Conservation (phyloP, 1,140 invertebrate species). For the Drosophila kepulauana region DNA sequence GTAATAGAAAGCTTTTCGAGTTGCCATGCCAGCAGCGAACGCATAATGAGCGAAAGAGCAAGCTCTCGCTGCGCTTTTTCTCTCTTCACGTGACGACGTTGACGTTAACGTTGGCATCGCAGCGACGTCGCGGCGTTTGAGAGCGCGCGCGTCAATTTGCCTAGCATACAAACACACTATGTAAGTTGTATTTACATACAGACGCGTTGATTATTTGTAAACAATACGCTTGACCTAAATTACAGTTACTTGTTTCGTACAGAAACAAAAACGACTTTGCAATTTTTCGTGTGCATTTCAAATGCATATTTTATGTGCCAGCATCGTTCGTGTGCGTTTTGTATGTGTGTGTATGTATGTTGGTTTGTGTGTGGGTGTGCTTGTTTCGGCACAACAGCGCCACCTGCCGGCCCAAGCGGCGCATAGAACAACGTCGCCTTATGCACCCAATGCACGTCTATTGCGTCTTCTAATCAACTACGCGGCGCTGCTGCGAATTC, state of each 20-base stretch:
- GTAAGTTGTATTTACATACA: constrained; percentile 22
- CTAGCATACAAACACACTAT: constrained; percentile 26
- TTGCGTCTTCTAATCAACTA: constrained; percentile 62
- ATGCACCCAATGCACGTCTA: constrained; percentile 48
- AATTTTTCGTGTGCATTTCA: constrained; percentile 61
- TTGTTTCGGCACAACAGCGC: constrained; percentile 21
- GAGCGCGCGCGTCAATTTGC: constrained; percentile 36
- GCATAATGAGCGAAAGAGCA: constrained; percentile 55
- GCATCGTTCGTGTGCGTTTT: constrained; percentile 2
- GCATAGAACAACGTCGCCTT: constrained; percentile 11
- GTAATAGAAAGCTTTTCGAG: constrained; percentile 79
- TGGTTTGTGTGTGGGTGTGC: constrained; percentile 1
- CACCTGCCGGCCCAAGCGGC: constrained; percentile 53
- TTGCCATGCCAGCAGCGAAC: constrained; percentile 53
- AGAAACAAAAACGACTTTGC: constrained; percentile 58
- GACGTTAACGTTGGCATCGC: constrained; percentile 26
- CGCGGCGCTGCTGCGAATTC: constrained; percentile 30
- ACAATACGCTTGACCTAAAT: constrained; percentile 85
- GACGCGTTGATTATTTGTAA: constrained; percentile 82
- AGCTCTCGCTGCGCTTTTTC: constrained; percentile 3
- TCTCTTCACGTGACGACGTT: constrained; percentile 28
- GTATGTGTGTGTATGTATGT: neutral
- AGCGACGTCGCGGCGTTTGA: constrained; percentile 28
- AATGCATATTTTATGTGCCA: constrained; percentile 65
- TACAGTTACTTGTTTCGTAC: constrained; percentile 81